Evolutionary conservation across 1,140 invertebrate genomes (phyloP).

Genomic region (Microplitis demolitor): DNA sequence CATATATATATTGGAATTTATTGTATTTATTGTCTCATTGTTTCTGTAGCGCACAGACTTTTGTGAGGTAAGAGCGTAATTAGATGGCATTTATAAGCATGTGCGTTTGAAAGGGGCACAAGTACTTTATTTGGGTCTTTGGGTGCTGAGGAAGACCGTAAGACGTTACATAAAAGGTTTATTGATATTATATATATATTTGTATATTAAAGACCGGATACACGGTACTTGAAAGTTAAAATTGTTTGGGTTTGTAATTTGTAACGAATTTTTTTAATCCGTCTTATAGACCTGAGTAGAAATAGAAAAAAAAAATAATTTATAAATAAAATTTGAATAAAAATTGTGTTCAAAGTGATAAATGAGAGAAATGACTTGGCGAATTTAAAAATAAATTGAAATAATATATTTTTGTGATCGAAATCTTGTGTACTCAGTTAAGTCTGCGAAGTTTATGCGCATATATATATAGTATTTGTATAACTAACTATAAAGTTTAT

Average conservation of each 20-base stretch:
- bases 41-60: too few species aligned
- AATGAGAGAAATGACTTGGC: neutral
- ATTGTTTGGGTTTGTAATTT: neutral
- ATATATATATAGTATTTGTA: too few species aligned
- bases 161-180: neutral
- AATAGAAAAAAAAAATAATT: too few species aligned
- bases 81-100: neutral
- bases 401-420: too few species aligned
- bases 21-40: too few species aligned
- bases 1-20: too few species aligned
- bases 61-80: neutral
- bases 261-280: constrained; percentile 4
- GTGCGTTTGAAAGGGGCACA: neutral
- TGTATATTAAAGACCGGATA: neutral
- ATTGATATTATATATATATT: neutral
- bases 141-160: neutral
- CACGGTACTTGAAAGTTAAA: neutral
- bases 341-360: neutral
- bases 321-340: too few species aligned
- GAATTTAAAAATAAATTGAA: too few species aligned
- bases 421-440: too few species aligned
- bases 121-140: too few species aligned
- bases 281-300: too few species aligned
- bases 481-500: neutral
- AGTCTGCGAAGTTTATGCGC: too few species aligned